Percentiles rank a stretch among this genome's conserved stretches.
These are phyloP conservation scores for Porites rus DNA, from an alignment of 92 coral and sea anemone species.

Conservation along the genomic window DNA sequence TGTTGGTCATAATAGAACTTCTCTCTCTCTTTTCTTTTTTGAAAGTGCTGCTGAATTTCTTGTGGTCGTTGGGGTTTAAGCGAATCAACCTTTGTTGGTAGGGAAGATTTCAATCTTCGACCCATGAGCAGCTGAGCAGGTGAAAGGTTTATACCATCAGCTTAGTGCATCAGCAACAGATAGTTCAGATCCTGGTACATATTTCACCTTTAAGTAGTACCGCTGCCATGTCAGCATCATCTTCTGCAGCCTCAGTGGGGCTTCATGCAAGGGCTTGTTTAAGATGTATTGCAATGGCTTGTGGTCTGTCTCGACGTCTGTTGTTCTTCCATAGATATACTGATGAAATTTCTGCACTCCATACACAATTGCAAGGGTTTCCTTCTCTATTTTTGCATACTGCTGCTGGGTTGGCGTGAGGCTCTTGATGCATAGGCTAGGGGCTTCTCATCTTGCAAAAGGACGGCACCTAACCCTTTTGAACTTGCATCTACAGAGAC, in stretches of 20 bases:
- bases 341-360: conserved; percentile 21
- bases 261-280: conserved; percentile 37
- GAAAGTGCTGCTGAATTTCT: too few relatives aligned
- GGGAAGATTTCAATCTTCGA: too few relatives aligned
- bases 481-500: conserved; percentile 58
- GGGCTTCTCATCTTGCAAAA: conserved; percentile 34
- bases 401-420: conserved; percentile 29
- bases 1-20: too few relatives aligned
- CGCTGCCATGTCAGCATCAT: neutral
- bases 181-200: too few relatives aligned
- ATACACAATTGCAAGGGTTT: conserved; percentile 16
- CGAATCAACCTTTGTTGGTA: too few relatives aligned
- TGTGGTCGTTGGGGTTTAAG: too few relatives aligned
- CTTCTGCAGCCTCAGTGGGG: conserved; percentile 49
- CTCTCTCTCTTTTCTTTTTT: too few relatives aligned
- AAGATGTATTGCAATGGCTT: neutral
- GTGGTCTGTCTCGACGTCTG: too few relatives aligned
- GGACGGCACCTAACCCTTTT: conserved; percentile 37
- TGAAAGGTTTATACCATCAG: too few relatives aligned
- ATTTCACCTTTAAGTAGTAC: conserved; percentile 28
- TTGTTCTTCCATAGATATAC: conserved; percentile 18
- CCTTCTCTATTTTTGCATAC: neutral
- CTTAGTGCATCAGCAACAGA: too few relatives aligned
- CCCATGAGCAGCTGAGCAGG: too few relatives aligned
- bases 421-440: conserved; percentile 41